phyloP scores from a whole-genome alignment of 92 coral and sea anemone genomes.

The Porites lobata region DNA sequence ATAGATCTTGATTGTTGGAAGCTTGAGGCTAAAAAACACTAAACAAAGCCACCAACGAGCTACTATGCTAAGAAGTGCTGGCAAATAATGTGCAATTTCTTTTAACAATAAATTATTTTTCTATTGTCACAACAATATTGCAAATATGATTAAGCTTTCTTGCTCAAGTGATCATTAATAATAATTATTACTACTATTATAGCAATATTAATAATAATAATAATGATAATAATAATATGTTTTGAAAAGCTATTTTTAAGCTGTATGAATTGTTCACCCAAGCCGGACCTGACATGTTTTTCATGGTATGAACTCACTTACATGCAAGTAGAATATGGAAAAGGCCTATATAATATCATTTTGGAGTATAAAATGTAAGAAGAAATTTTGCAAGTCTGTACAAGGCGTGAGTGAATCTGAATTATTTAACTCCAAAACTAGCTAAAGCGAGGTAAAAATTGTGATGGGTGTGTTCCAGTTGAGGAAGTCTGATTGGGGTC shows the following conservation, averaged over 20 bases:
- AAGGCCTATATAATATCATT: not conserved
- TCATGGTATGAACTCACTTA: too few species aligned
- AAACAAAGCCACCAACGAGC: not conserved
- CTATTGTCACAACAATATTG: not conserved
- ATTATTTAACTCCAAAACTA: constrained; percentile 35
- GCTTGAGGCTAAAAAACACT: not conserved
- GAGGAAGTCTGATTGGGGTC: constrained; percentile 82
- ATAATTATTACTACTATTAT: not conserved
- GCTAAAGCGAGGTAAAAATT: constrained; percentile 80
- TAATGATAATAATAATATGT: not conserved
- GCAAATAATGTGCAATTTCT: not conserved
- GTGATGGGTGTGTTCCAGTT: constrained; percentile 77
- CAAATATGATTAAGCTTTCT: not conserved
- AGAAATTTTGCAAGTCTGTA: constrained; percentile 48
- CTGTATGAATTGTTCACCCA: too few species aligned
- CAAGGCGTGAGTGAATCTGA: constrained; percentile 17
- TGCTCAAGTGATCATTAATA: not conserved
- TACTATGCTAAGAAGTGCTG: not conserved
- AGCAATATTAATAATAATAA: not conserved
- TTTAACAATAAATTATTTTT: not conserved
- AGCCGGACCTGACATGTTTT: too few species aligned
- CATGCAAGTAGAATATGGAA: too few species aligned
- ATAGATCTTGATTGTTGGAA: not conserved
- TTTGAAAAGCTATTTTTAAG: not conserved
- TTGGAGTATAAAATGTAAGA: constrained; percentile 31